phyloP scores from a whole-genome alignment of 2,797 vertebrate species.

The Loris lydekkerianus region DNA sequence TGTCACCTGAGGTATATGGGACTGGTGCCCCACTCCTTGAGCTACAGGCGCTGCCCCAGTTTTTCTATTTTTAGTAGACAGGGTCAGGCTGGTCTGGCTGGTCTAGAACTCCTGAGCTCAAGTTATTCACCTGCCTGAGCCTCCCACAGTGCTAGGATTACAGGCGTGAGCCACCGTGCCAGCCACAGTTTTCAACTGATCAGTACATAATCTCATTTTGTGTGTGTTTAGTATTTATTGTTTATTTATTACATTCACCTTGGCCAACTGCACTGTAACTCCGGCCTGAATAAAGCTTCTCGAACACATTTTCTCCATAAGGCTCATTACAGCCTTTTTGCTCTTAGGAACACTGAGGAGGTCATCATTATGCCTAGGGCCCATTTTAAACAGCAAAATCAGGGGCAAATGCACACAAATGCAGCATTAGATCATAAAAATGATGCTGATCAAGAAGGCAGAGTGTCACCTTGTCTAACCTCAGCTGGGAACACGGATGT shows the following conservation, averaged over 20 bases:
- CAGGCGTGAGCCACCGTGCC: no score
- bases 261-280: background rate
- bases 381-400: background rate
- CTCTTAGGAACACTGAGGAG: no score
- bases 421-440: background rate
- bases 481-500: background rate
- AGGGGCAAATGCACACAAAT: background rate
- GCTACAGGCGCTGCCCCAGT: no score
- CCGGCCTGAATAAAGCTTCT: no score
- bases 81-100: no score
- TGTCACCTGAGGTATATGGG: no score
- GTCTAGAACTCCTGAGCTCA: no score
- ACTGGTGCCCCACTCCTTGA: no score
- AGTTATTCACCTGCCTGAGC: no score
- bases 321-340: background rate
- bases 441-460: background rate
- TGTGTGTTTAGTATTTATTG: background rate
- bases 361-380: background rate
- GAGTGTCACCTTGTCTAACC: background rate
- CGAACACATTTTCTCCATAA: background rate
- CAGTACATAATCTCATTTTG: no score
- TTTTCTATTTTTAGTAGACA: no score
- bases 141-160: no score
- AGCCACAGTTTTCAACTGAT: background rate
- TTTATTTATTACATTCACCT: background rate